Base-by-base conservation (phyloP, 2,888 invertebrate genomes). In the Caenorhabditis imperialis region DNA sequence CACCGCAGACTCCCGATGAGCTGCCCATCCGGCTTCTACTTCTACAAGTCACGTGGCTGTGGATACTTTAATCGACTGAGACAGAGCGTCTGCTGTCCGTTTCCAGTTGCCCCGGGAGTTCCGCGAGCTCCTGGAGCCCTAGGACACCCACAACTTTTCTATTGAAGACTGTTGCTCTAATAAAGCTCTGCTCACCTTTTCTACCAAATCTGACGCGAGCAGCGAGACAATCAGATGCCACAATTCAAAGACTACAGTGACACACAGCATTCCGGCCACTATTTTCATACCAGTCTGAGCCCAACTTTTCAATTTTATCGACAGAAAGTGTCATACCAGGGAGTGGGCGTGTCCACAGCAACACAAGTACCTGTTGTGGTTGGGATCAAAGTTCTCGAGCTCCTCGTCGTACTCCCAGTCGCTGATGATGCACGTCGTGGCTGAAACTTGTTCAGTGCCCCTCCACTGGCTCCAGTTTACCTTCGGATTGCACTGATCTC, bases 171-270 rank as follows among this genome's bases (percentile, higher is more conserved):
- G n/a, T n/a, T n/a, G n/a, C n/a, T n/a, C n/a, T n/a, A n/a, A n/a
- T n/a, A n/a, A n/a, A n/a, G n/a, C n/a, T n/a, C n/a, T 5, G 18
- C 47, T 35, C 16, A 70, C 70, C 38, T 53, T 62, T 20, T 63
- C 63, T 22, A 72, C 44, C 25, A 73, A 30, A n/a, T 55, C 58
- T 4, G 69, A 50, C 10, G 70, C 69, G 18, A 70, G 25, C 22
- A 70, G 38, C 2, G 70, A 57, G 35, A 78, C 65, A 7, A 72
- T 55, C 22, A 85, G 60, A 33, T 81, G 77, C 82, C 84, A 85
- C 0, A 85, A 16, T 45, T 85, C 85, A 33, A 83, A 75, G 16
- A 78, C 44, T 2, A 84, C 85, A 5, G 83, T 85, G 12, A 85
- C 62, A 40, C 76, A 78, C 23, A 83, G 40, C 62, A 84, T 74